Evolutionary conservation across 2,888 invertebrate species (phyloP).

Genomic region (Eupithecia subumbrata): DNA sequence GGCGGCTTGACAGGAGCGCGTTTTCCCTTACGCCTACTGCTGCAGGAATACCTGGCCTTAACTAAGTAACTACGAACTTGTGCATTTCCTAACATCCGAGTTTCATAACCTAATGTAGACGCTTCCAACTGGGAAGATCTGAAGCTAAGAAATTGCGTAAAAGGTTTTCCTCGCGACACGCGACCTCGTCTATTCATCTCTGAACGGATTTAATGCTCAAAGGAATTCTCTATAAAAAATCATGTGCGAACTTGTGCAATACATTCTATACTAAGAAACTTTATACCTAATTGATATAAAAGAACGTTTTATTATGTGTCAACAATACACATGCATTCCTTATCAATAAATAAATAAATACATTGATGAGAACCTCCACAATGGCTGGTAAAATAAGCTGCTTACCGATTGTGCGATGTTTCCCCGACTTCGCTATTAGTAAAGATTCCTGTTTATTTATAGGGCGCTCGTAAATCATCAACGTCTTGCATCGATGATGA

Average conservation of each 20-base stretch:
- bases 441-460: not conserved
- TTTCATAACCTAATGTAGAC: not conserved
- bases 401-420: not conserved
- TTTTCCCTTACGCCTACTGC: no score
- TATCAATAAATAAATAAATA: no score
- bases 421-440: not conserved
- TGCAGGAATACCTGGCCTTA: no score
- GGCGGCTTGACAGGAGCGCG: no score
- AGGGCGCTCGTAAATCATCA: not conserved
- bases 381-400: not conserved
- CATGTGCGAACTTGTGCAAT: not conserved
- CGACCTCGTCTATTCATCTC: conserved; percentile 7
- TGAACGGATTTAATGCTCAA: not conserved
- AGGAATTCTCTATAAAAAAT: not conserved
- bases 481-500: not conserved
- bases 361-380: not conserved
- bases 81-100: not conserved
- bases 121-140: not conserved
- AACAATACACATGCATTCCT: no score
- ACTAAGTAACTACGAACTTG: no score
- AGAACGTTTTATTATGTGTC: no score
- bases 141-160: not conserved
- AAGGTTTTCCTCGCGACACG: not conserved
- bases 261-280: no score
- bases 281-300: no score